Base-by-base conservation (phyloP, 2,888 invertebrate species). In the Miltochrista miniata region DNA sequence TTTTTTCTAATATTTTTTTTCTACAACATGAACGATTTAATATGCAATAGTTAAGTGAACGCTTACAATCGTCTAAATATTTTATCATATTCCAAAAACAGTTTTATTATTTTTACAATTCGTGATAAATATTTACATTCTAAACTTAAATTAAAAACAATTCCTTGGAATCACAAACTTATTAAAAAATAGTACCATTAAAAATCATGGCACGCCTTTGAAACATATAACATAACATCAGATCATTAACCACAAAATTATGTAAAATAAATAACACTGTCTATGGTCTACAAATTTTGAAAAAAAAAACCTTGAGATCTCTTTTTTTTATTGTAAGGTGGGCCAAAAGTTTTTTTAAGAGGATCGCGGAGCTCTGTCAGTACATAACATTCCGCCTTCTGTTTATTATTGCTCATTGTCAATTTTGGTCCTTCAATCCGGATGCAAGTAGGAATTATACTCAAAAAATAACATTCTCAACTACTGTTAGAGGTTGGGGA, bases 21-120 rank as follows among this genome's bases (percentile, higher is more conserved):
- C 90, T 90, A 90, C 89, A 86, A 89, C 87, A 85, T 90, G 89
- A 90, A 90, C 87, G 83, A 85, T 86, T 82, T 79, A 80, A 85
- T 85, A 85, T 84, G 85, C 81, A 77, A 80, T 83, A 82, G 65
- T 75, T 77, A 79, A 61, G 62, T 84, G 81, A 85, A 87, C 77
- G 83, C 78, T 81, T 85, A 86, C 76, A 86, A 74, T 77, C 67
- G 69, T 74, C 86, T 69, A 87, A 86, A 74, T 66, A 45, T 67
- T 77, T 73, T 76, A 75, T 66, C 57, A 57, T 64, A 58, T 70
- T 44, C 68, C 75, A 76, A 79, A 84, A 83, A 59, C 31, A 10
- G 51, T 46, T 48, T 76, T 83, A 81, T 38, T 31, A 31, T 66
- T 52, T 87, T 85, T 87, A 87, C 73, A 78, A 70, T 76, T 70